Evolutionary conservation across 2,888 invertebrate genomes (phyloP).

Genomic region (Mactromeris polynyma): DNA sequence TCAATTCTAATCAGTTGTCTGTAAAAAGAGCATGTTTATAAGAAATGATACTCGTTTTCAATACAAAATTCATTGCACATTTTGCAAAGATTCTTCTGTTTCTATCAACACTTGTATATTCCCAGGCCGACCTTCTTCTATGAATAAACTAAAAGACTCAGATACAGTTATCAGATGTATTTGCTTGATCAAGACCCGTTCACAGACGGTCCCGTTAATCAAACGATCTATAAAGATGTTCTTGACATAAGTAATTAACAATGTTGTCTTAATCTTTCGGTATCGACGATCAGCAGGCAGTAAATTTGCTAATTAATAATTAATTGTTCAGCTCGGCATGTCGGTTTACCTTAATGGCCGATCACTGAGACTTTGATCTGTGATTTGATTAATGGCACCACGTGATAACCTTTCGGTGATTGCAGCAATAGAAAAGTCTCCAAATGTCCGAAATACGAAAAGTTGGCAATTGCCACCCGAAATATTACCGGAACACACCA

Average conservation of each 20-base stretch:
- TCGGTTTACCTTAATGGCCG: background rate
- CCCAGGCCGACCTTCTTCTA: no score
- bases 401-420: background rate
- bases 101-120: no score
- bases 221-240: conserved; percentile 9
- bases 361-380: conserved; percentile 30
- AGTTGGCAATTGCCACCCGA: no score
- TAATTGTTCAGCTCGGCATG: conserved; percentile 33
- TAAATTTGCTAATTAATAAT: conserved; percentile 37
- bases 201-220: conserved; percentile 48
- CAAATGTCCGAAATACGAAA: no score
- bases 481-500: no score
- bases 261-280: conserved; percentile 40
- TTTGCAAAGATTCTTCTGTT: no score
- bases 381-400: conserved; percentile 27
- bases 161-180: background rate
- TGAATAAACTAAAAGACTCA: no score
- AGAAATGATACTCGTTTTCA: no score
- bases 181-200: background rate
- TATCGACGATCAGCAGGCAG: conserved; percentile 29
- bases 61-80: no score
- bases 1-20: no score
- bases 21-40: no score
- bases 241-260: conserved; percentile 47
- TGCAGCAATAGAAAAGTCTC: no score